Percentiles rank a stretch among this genome's conserved stretches.
Conservation (phyloP, 2,113 vertebrate genomes). For the Chaetorhynchus papuensis region DNA sequence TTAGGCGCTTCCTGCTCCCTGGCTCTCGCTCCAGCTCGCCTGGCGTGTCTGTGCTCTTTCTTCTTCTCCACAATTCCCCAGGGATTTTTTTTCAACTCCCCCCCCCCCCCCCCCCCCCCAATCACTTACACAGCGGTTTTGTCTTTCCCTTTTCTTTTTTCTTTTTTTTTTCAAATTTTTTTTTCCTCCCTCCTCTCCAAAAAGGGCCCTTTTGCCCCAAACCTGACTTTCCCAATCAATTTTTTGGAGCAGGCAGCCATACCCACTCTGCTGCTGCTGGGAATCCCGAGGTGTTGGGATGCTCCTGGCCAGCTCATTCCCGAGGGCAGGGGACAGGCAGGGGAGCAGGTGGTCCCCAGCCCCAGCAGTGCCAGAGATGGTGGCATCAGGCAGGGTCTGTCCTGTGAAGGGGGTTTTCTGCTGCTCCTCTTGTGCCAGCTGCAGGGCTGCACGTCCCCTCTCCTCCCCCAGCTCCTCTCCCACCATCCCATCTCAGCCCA, state of each 20-base stretch:
- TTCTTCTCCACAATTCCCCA: slow-evolving; percentile 30
- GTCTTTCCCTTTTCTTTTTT: background rate
- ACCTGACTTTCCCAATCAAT: background rate
- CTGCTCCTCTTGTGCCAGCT: background rate
- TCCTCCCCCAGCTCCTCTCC: background rate
- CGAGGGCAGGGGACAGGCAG: background rate
- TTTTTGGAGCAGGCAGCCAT: background rate
- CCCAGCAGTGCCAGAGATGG: background rate
- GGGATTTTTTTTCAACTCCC: background rate
- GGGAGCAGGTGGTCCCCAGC: background rate
- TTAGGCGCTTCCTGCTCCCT: slow-evolving; percentile 67
- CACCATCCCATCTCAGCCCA: background rate
- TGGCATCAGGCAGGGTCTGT: rapidly evolving
- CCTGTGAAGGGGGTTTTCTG: background rate
- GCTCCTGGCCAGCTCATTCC: background rate
- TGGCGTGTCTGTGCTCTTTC: slow-evolving; percentile 21
- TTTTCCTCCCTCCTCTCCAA: background rate
- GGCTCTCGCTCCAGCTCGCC: slow-evolving; percentile 38
- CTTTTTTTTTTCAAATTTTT: background rate
- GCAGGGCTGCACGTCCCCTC: background rate
- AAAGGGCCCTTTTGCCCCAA: background rate
- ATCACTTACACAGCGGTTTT: slow-evolving; percentile 3
- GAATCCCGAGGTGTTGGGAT: background rate
- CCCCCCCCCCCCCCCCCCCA: background rate
- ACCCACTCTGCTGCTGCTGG: background rate